Evolutionary conservation across 53 echinoderm and acorn worm species (phyloP).

Genomic region (Temnopleurus reevesii): DNA sequence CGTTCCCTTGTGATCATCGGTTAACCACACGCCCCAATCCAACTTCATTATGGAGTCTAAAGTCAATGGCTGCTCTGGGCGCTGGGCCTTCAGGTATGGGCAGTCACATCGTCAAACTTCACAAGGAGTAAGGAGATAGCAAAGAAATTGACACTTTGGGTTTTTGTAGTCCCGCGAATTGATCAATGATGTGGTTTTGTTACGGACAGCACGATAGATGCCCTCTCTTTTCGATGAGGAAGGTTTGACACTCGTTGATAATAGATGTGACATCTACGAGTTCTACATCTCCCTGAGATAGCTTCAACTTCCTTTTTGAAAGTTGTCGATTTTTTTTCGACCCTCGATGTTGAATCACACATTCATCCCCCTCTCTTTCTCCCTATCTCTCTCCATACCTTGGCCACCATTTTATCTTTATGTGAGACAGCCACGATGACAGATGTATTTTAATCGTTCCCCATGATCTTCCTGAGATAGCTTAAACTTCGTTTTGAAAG

Average conservation of each 20-base stretch:
- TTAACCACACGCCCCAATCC: constrained; percentile 47
- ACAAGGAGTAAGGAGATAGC: constrained; percentile 17
- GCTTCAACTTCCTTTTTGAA: background rate
- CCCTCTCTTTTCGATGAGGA: background rate
- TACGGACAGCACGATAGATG: constrained; percentile 27
- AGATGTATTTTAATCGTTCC: no score
- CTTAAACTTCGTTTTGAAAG: no score
- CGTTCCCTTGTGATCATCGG: constrained; percentile 36
- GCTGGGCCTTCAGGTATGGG: constrained; percentile 23
- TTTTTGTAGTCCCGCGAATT: constrained; percentile 18
- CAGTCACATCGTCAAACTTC: constrained; percentile 42
- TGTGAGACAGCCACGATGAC: no score
- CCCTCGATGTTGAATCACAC: background rate
- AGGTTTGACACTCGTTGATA: constrained; percentile 33
- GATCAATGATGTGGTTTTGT: constrained; percentile 52
- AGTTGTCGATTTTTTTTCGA: background rate
- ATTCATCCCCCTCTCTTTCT: background rate
- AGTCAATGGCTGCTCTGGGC: constrained; percentile 37
- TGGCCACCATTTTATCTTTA: no score
- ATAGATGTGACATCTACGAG: constrained; percentile 41
- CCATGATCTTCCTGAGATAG: no score
- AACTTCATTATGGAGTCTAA: constrained; percentile 45
- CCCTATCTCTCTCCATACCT: background rate
- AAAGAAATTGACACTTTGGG: constrained; percentile 45
- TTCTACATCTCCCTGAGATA: background rate